A percentile compares a stretch with the other conserved stretches of the same genome.
Conservation (phyloP, 2,797 vertebrate genomes). For the Cossypha dichroa region DNA sequence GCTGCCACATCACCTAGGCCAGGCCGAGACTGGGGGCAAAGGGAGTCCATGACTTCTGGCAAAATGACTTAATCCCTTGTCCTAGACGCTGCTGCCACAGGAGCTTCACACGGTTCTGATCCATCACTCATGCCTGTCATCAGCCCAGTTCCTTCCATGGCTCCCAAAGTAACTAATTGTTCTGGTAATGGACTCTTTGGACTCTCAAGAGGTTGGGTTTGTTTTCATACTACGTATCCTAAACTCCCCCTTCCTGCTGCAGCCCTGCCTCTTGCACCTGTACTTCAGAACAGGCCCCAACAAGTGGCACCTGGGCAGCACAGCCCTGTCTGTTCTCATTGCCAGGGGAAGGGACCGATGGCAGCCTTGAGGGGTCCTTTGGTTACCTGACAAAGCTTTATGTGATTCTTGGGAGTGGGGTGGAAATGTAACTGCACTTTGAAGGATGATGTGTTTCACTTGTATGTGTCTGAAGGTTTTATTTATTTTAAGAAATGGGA, state of each 20-base stretch:
- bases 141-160: background rate
- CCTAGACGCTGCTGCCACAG: background rate
- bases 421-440: conserved; percentile 60
- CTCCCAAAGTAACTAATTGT: background rate
- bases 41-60: background rate
- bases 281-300: background rate
- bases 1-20: background rate
- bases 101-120: background rate
- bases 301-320: background rate
- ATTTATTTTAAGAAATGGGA: conserved; percentile 67
- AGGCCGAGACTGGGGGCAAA: background rate
- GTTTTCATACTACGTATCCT: background rate
- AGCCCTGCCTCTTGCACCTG: conserved; percentile 2
- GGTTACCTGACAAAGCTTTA: conserved; percentile 62
- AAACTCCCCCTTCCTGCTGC: background rate
- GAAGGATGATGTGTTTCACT: conserved; percentile 40
- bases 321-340: background rate
- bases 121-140: background rate
- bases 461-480: conserved; percentile 60
- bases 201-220: background rate
- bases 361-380: background rate
- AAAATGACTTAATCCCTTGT: background rate
- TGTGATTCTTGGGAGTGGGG: conserved; percentile 48
- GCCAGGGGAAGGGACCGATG: background rate
- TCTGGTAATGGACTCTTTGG: background rate